A percentile compares a stretch with the other conserved stretches of the same genome.
These are phyloP conservation scores for Neuroterus valhalla DNA, from an alignment of 1,140 invertebrate genomes.

Conservation along the genomic window DNA sequence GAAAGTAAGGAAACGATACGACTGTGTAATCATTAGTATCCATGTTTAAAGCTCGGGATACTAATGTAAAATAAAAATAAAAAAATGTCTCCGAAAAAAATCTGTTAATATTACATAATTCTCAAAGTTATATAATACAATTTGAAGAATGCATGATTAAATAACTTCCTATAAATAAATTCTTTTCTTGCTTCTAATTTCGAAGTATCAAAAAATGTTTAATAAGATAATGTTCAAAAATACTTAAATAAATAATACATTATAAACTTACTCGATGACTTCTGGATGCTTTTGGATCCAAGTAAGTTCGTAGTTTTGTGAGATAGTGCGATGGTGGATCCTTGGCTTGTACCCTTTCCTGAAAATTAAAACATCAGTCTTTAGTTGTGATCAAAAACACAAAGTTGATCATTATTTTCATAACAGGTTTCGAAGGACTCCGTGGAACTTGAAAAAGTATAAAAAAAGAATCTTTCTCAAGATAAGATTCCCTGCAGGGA, in stretches of 20 bases:
- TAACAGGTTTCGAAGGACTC: no score
- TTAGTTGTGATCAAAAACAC: not conserved
- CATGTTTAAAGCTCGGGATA: constrained; percentile 25
- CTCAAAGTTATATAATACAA: not conserved
- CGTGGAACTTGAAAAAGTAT: no score
- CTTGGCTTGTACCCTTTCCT: constrained; percentile 97
- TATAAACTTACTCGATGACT: constrained; percentile 89
- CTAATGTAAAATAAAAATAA: constrained; percentile 31
- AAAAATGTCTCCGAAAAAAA: not conserved
- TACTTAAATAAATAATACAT: not conserved
- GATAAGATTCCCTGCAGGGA: no score
- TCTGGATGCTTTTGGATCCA: constrained; percentile 95
- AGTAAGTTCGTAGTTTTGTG: constrained; percentile 93
- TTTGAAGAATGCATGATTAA: not conserved
- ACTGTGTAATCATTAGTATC: constrained; percentile 70
- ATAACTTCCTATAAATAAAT: no score
- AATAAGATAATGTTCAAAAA: not conserved
- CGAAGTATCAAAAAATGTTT: no score
- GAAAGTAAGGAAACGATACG: constrained; percentile 75
- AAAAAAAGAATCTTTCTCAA: no score
- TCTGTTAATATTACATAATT: no score
- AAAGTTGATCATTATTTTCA: not conserved
- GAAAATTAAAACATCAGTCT: constrained; percentile 61
- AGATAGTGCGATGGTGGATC: constrained; percentile 97
- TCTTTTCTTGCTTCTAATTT: no score